Percentiles rank a stretch among this genome's conserved stretches.
Conservation (phyloP, 2,888 invertebrate species). For the Mimachlamys varia region DNA sequence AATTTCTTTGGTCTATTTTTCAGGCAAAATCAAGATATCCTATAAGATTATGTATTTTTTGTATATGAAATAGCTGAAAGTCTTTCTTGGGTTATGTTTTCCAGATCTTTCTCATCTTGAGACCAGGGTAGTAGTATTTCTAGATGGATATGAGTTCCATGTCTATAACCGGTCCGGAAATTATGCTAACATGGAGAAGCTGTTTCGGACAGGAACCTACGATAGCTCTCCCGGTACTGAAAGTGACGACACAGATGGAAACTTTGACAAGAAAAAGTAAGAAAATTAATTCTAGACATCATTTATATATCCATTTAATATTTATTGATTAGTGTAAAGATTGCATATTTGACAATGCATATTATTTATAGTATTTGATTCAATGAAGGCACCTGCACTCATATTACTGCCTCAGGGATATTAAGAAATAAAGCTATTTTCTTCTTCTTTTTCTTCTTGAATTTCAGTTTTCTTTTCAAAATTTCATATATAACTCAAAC, state of each 20-base stretch:
- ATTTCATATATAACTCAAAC: too few relatives aligned
- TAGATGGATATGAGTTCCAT: constrained; percentile 90
- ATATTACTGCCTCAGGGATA: too few relatives aligned
- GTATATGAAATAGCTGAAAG: not conserved
- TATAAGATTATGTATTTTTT: too few relatives aligned
- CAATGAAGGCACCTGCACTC: too few relatives aligned
- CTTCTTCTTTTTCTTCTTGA: too few relatives aligned
- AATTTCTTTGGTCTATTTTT: too few relatives aligned
- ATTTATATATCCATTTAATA: not conserved
- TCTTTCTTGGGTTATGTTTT: constrained; percentile 67
- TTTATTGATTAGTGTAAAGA: too few relatives aligned
- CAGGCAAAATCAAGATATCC: too few relatives aligned
- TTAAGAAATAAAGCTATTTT: too few relatives aligned
- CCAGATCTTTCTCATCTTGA: constrained; percentile 97
- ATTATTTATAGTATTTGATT: too few relatives aligned
- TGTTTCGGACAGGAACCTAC: constrained; percentile 85
- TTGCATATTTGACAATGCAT: too few relatives aligned
- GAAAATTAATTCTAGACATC: not conserved
- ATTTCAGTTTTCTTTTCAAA: too few relatives aligned
- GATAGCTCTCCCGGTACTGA: constrained; percentile 41
- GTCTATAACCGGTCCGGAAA: constrained; percentile 95
- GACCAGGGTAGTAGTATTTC: constrained; percentile 83
- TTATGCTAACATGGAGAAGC: constrained; percentile 93
- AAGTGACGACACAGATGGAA: constrained; percentile 37
- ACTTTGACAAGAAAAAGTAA: constrained; percentile 50